phyloP scores from a whole-genome alignment of 1,140 invertebrate genomes.

The Stegodyphus mimosarum region DNA sequence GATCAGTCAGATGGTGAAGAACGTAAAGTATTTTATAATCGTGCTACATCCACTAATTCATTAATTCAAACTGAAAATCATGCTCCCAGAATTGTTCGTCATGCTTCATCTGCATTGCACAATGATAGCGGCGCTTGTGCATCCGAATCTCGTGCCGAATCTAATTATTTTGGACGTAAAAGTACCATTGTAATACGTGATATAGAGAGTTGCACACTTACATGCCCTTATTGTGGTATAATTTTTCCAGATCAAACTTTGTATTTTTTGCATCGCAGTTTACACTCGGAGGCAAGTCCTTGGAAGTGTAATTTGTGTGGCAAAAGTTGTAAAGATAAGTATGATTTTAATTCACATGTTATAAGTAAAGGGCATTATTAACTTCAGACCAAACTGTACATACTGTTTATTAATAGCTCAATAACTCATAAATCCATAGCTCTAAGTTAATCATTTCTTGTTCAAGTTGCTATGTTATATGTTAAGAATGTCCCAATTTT shows the following conservation, averaged over 20 bases:
- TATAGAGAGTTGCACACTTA: slow-evolving; percentile 68
- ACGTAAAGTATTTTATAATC: slow-evolving; percentile 47
- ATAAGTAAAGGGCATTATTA: slow-evolving; percentile 92
- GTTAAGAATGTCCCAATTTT: too few relatives aligned
- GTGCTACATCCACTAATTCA: slow-evolving; percentile 46
- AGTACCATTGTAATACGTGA: slow-evolving; percentile 24
- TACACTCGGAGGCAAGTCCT: slow-evolving; percentile 95
- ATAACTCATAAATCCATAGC: too few relatives aligned
- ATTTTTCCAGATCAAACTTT: slow-evolving; percentile 94
- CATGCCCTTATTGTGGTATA: slow-evolving; percentile 91
- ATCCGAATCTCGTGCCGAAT: slow-evolving; percentile 11
- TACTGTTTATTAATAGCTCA: too few relatives aligned
- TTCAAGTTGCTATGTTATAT: too few relatives aligned
- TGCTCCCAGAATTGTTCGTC: not conserved
- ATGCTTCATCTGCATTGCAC: not conserved
- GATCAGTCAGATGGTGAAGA: slow-evolving; percentile 49
- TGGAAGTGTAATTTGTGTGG: slow-evolving; percentile 99
- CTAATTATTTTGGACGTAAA: slow-evolving; percentile 21
- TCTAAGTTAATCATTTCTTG: too few relatives aligned
- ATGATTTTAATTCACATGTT: slow-evolving; percentile 96
- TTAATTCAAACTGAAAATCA: not conserved
- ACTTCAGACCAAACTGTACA: not conserved
- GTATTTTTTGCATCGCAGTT: slow-evolving; percentile 96
- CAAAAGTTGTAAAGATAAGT: slow-evolving; percentile 90
- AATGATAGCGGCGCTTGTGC: not conserved